These are phyloP conservation scores for Erpetoichthys calabaricus DNA, from an alignment of 2,797 vertebrate genomes.

Conservation along the genomic window DNA sequence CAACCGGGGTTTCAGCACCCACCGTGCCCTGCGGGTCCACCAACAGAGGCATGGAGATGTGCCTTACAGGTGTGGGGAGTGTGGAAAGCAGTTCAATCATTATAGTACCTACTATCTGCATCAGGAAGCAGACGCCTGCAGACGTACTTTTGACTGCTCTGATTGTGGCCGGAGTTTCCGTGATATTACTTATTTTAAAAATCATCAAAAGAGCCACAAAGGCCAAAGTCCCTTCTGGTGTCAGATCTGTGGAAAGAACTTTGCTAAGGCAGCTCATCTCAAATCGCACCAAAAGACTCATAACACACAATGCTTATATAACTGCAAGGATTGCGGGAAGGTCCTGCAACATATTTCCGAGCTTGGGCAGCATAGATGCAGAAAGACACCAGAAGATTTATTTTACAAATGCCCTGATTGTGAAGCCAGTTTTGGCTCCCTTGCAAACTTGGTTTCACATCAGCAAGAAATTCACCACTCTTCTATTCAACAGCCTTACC, in stretches of 20 bases:
- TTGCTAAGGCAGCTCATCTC: not conserved
- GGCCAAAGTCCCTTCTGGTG: not conserved
- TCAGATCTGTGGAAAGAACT: not conserved
- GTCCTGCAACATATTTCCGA: not conserved
- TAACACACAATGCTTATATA: not conserved
- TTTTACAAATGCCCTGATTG: not conserved
- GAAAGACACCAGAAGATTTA: not conserved
- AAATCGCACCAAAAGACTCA: not conserved
- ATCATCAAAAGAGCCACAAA: not conserved
- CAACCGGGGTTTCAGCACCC: not conserved
- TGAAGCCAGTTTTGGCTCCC: not conserved
- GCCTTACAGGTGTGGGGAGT: not conserved
- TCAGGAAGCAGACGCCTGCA: not conserved
- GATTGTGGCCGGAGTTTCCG: not conserved
- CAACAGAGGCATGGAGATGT: not conserved
- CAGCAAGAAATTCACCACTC: not conserved
- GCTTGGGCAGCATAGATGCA: not conserved
- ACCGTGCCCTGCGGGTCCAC: not conserved
- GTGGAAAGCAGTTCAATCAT: not conserved
- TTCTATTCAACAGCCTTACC: not conserved
- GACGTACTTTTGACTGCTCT: not conserved
- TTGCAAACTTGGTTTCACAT: not conserved
- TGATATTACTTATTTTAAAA: not conserved
- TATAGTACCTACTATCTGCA: not conserved
- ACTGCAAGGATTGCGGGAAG: not conserved